phyloP scores from a whole-genome alignment of 2,797 vertebrate genomes.

The Philypnodon macrostomus region DNA sequence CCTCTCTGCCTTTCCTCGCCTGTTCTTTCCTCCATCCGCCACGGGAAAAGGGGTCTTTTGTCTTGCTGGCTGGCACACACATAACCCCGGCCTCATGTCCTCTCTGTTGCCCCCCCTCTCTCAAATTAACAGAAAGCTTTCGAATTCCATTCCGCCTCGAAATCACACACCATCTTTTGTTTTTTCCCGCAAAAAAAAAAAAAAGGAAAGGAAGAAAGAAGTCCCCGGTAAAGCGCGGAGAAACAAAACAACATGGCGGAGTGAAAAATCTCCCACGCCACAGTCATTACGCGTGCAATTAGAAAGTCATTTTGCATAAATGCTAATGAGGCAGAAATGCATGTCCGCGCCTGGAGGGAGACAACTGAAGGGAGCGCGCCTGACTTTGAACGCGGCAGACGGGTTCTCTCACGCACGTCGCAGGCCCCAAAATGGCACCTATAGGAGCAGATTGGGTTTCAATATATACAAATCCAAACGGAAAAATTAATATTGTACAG shows the following conservation, averaged over 20 bases:
- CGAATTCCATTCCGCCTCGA: conserved; percentile 28
- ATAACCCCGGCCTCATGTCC: conserved; percentile 26
- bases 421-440: conserved; percentile 33
- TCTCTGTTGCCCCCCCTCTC: conserved; percentile 1
- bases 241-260: conserved; percentile 73
- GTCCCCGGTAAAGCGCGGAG: conserved; percentile 45
- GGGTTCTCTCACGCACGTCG: conserved; percentile 23
- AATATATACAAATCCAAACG: neutral
- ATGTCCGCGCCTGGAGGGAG: conserved; percentile 59
- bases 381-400: conserved; percentile 26
- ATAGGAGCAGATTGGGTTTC: neutral
- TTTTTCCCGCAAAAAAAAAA: conserved; percentile 15
- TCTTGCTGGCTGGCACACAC: neutral
- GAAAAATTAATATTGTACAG: too few relatives aligned
- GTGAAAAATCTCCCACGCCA: conserved; percentile 71
- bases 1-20: neutral
- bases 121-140: conserved; percentile 17
- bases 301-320: conserved; percentile 81
- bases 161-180: conserved; percentile 25
- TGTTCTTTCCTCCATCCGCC: too few relatives aligned
- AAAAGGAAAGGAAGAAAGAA: conserved; percentile 17
- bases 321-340: conserved; percentile 76
- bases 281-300: conserved; percentile 80
- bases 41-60: conserved; percentile 1
- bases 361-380: conserved; percentile 16